Base-by-base conservation (phyloP, 2,888 invertebrate genomes). In the Nycteola revayana region DNA sequence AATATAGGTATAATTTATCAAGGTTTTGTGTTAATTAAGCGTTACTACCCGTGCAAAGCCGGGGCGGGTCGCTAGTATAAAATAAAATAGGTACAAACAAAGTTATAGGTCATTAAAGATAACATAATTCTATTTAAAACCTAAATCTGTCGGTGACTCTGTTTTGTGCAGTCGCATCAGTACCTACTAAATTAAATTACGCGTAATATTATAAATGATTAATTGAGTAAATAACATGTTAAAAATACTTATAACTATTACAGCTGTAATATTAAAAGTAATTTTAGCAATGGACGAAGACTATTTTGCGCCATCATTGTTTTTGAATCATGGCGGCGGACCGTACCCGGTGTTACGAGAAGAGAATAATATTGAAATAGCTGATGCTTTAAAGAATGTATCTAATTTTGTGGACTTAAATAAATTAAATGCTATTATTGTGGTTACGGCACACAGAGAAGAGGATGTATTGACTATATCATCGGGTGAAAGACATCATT, bases 301-400 rank as follows among this genome's bases (percentile, higher is more conserved):
- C 0, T 60, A 49, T 59, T 55, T 63, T 36, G 74, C 73, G 40
- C 74, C 74, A 29, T 64, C 73, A 0, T n/a, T 75, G 1, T 75
- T 71, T 42, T 27, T 75, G 10, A 74, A 74, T 48, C 74, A 75
- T 43, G 74, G 74, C 27, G 74, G 69, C 1, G 74, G 74, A 0
- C 74, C 74, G 0, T 42, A 55, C 31, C 73, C 74, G 0, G 54
- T 75, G 11, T 36, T 73, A 31, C 64, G 71, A 7, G 63, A 64
- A 25, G 55, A 65, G 44, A 2, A 56, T 28, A 66, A 74, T 10
- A 2, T 50, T 18, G 60, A 63, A 36, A 66, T 75, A 0, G 67
- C 64, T 0, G 43, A 66, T 20, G 57, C 60, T 0, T 37, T 73
- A 25, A 49, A 30, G 28, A 60, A 70, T 45, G 45, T 71, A n/a